A percentile compares a stretch with the other conserved stretches of the same genome.
These are phyloP conservation scores for Onychorhynchus coronatus DNA, from an alignment of 2,113 vertebrate species.

Conservation along the genomic window DNA sequence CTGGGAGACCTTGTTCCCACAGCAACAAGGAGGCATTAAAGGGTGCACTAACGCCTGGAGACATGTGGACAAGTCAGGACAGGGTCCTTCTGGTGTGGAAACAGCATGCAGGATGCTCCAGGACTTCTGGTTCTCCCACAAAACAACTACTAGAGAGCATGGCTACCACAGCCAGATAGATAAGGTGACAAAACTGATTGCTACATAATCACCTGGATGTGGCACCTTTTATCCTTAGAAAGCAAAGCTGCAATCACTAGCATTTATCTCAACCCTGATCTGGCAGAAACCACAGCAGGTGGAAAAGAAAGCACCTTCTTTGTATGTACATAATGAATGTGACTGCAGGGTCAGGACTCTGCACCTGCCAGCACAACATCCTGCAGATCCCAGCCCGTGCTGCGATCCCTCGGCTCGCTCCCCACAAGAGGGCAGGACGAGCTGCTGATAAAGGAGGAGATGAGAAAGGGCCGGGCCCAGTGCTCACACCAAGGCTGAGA, in stretches of 20 bases:
- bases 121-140: not conserved
- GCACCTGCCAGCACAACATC: not conserved
- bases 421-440: slow-evolving; percentile 25
- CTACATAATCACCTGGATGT: not conserved
- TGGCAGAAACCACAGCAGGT: not conserved
- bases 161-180: not conserved
- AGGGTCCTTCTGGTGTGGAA: not conserved
- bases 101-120: not conserved
- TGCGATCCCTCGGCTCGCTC: not conserved
- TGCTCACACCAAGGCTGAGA: not conserved
- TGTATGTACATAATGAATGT: not conserved
- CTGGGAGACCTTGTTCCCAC: not conserved
- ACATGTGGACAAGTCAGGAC: not conserved
- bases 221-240: not conserved
- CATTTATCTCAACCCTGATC: not conserved
- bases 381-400: not conserved
- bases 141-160: not conserved
- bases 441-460: not conserved
- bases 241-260: not conserved
- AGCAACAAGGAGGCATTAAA: not conserved
- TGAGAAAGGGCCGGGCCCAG: not conserved
- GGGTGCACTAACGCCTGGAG: not conserved
- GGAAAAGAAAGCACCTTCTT: not conserved
- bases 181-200: not conserved
- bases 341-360: not conserved